Evolutionary conservation across 2,888 invertebrate species (phyloP), one percentile per base, ranked within the genome.

Genomic region (Cantharis flavilabris): DNA sequence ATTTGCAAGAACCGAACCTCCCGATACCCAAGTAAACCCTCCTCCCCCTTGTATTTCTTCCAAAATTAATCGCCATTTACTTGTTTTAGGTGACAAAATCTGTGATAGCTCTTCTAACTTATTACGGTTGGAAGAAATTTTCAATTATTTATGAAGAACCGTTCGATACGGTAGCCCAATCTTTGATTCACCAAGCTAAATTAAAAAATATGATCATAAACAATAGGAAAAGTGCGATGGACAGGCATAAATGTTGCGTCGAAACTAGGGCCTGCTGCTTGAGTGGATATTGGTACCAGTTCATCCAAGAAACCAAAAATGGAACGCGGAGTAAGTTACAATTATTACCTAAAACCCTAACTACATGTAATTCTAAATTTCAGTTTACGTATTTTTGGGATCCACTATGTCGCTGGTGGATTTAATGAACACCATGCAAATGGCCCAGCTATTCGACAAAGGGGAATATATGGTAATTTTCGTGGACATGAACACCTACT

Each of bases 391-490:
- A 71, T 97, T 98, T 87, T 91, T 99, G 85, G 98, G 98, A 0
- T 93, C 95, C 20, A 91, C 95, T n/a, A 91, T 93, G 77, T 94
- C 95, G 3, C 91, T 98, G 73, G 94, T 97, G 79, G 96, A 97
- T 83, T 94, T 98, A 91, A 96, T 98, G 95, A 92, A 93, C 49
- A 94, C 95, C 20, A 97, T 99, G 96, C 96, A 98, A 86, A 94
- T 94, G 33, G 91, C 94, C 64, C 95, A 96, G 81, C 89, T 98
- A 76, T 95, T 98, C 86, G 94, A 95, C 75, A 94, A 96, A 80
- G 98, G 98, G 23, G 96, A 98, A 87, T 98, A 98, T 88, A 95
- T 97, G 91, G 96, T 99, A 79, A 97, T 99, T 86, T 96, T 95
- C 88, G 96, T 98, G 16, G 98, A 98, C 87, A 96, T 94, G 93